Conservation (phyloP, 30 jellyfish, hydroid and myxozoan species). For the Turritopsis rubra region DNA sequence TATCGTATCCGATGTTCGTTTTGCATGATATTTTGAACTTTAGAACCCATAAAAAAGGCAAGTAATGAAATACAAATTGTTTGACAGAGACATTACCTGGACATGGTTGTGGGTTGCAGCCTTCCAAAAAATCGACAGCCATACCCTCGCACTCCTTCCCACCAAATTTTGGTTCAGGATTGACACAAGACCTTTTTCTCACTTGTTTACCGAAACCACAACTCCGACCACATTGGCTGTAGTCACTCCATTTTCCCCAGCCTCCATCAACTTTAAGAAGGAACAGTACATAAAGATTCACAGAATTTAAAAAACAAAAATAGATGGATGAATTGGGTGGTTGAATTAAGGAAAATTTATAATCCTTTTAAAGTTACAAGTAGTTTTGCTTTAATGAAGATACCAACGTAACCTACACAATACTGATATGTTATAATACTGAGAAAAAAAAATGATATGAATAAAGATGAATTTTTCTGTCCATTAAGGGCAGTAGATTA, state of each 20-base stretch:
- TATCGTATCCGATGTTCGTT: no score
- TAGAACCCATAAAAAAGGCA: no score
- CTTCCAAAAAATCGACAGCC: not conserved
- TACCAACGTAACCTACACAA: no score
- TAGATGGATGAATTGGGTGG: not conserved
- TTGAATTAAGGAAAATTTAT: no score
- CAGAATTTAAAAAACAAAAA: not conserved
- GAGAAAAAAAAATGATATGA: no score
- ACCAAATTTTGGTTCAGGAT: constrained; percentile 14
- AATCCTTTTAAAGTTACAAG: no score
- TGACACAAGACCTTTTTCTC: constrained; percentile 8
- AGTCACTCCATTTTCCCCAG: not conserved
- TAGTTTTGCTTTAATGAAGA: no score
- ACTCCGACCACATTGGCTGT: not conserved
- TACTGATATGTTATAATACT: no score
- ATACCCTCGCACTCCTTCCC: constrained; percentile 15
- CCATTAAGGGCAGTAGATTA: not conserved
- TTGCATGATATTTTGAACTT: not conserved
- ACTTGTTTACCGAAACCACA: constrained; percentile 5
- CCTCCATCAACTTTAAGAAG: not conserved
- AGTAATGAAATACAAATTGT: not conserved
- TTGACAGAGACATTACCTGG: no score
- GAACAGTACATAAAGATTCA: not conserved
- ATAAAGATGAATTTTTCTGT: no score
- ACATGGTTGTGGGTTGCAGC: constrained; percentile 18